Percentiles rank a stretch among this genome's conserved stretches.
Evolutionary conservation across 2,113 vertebrate genomes (phyloP).

Genomic region (Stegostoma tigrinum): DNA sequence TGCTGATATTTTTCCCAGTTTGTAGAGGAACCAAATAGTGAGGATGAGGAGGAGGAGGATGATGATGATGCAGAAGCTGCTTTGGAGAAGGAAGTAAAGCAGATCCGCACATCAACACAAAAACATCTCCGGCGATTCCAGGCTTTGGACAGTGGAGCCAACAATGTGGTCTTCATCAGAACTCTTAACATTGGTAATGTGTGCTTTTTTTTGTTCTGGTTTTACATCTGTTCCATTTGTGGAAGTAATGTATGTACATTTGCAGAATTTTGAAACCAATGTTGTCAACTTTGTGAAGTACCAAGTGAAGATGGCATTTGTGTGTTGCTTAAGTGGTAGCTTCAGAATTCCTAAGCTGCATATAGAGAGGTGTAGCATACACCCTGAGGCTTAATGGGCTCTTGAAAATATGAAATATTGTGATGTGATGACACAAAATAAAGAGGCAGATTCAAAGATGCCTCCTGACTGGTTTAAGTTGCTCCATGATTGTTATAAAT

Average conservation of each 20-base stretch:
- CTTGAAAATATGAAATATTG: not conserved
- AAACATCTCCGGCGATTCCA: slow-evolving; percentile 74
- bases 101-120: slow-evolving; percentile 61
- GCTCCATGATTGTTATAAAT: not conserved
- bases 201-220: not conserved
- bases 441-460: not conserved
- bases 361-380: not conserved
- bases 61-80: slow-evolving; percentile 76
- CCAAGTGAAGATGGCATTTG: not conserved
- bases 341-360: not conserved
- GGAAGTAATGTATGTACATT: not conserved
- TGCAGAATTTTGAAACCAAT: not conserved
- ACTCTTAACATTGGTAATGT: slow-evolving; percentile 74
- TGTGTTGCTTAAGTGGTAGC: not conserved
- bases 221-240: not conserved
- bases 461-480: not conserved
- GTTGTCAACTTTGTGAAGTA: not conserved
- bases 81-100: slow-evolving; percentile 81
- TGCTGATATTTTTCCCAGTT: slow-evolving; percentile 52
- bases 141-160: slow-evolving; percentile 82
- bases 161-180: slow-evolving; percentile 88
- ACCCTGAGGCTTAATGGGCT: no score
- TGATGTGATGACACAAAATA: not conserved
- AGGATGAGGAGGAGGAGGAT: slow-evolving; percentile 61
- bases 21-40: slow-evolving; percentile 52